Base-by-base conservation (phyloP, 2,113 vertebrate species). In the Catagonus wagneri region DNA sequence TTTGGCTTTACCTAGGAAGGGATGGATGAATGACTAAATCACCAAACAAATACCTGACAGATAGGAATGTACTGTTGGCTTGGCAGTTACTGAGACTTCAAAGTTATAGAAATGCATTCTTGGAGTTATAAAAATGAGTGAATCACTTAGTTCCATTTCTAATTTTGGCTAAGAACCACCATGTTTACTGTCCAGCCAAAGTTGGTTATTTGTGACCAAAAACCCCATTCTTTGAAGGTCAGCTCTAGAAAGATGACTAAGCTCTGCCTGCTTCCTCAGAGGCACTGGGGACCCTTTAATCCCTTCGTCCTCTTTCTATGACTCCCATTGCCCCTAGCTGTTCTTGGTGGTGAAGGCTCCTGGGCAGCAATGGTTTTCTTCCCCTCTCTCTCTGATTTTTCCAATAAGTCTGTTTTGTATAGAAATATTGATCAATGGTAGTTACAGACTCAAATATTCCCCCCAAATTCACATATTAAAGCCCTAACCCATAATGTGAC, bases 241-340 rank as follows among this genome's bases (percentile, higher is more conserved):
- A 44, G 14, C 16, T 69, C 19, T 34, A 16, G 34, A 84, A 71
- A 6, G 19, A 15, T 44, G 29, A 50, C 7, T 58, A 3, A 25
- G 16, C 27, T 36, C 27, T 71, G 12, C 61, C 9, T 83, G 60
- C 34, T 84, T 15, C 27, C 22, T 7, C 56, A 58, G 15, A 63
- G 2, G 10, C 56, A 1, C 16, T n/a, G 7, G 11, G 17, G 2
- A 83, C 4, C 50, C 8, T 25, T 50, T 1, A 50, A 1, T 7
- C n/a, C 89, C 16, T 39, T 12, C 65, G 34, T 44, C 1, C 56
- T 71, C 7, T 11, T 29, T 14, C 13, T 34, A 3, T 2, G 2
- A 6, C 23, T 12, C 65, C 2, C 16, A 60, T 6, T 3, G 1
- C 20, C 25, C 32, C n/a, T 2, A 68, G 79, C 32, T 32, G 1